Base-by-base conservation (phyloP, 2,113 vertebrate species). In the Limnothrissa miodon region DNA sequence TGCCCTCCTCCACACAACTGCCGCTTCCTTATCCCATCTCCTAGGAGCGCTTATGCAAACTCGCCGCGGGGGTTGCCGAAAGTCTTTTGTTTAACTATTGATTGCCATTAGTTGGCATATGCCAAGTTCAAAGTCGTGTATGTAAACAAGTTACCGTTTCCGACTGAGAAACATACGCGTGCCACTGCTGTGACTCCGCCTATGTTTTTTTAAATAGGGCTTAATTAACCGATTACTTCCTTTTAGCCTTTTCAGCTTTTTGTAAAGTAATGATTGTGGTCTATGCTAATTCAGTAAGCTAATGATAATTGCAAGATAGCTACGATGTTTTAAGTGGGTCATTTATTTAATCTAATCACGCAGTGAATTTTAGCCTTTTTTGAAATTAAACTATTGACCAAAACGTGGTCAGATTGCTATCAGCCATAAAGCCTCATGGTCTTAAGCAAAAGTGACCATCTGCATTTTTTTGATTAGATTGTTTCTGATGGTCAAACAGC, bases 1-100 rank as follows among this genome's bases (percentile, higher is more conserved):
- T 86, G 84, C 84, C 83, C 86, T 44, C 53, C 39, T 39, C n/a
- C 0, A 80, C 78, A 81, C 51, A 44, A 86, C 62, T 66, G 74
- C 29, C 59, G 81, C 45, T 29, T 78, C 81, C 82, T 84, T 59
- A 81, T 59, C 85, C 80, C 82, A 82, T 59, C 82, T 66, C 84
- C 82, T 39, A 6, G 80, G 81, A 39, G 25, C 59, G 62, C 85
- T 82, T 87, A 70, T 80, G 45, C 87, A 89, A 90, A 87, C 89
- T 36, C 29, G 79, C 80, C 17, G 79, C 39, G 46, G 84, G 82
- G 85, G 83, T 78, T 19, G 1, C 33, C 59, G 81, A 45, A 46
- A 33, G 82, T 80, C 87, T 89, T 87, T 90, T 90, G 89, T 90
- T 90, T 91, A 89, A 89, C 81, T 62, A 79, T 83, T 83, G 87